Evolutionary conservation across 2,888 invertebrate species (phyloP), one percentile per base, ranked within the genome.

Genomic region (Chrysolina oricalcia): DNA sequence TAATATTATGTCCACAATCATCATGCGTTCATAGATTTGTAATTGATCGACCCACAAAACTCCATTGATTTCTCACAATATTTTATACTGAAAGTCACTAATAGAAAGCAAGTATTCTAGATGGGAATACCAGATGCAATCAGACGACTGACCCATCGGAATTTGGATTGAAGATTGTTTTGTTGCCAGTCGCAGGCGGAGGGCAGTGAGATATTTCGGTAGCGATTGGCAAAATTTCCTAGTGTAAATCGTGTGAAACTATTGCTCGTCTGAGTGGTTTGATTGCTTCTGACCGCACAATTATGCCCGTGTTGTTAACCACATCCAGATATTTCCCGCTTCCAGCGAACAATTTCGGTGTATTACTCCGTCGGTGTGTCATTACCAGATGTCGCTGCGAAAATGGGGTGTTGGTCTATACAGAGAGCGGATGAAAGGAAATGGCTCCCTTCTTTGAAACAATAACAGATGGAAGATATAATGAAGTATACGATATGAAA

Each of bases 211-310:
- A 68, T 48, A 68, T 59, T 23, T 35, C 59, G 13, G 35, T 15
- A 59, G 23, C 27, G 59, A 76, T 76, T 64, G 75, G 75, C 78
- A 76, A 78, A 81, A 81, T 82, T 80, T 81, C 80, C 80, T 78
- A 82, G 82, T 84, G 83, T 83, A 83, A 86, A 84, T 84, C 83
- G 82, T 83, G 83, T 81, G 81, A 82, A 83, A 83, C 83, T 83
- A 83, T 85, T 81, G 83, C 81, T 81, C 81, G 81, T 82, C 79
- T 78, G 81, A 80, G 81, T 80, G 85, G 79, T 82, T 85, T 86
- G 86, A 87, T 87, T 87, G 86, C 85, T 85, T 85, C 83, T 85
- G 87, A 86, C 86, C 87, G 84, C 87, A 85, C 86, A 87, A 86
- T 87, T 86, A 85, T 84, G 85, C 85, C 81, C 80, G 83, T 83